Base-by-base conservation (phyloP, 2,888 invertebrate genomes). In the Synanthedon vespiformis region DNA sequence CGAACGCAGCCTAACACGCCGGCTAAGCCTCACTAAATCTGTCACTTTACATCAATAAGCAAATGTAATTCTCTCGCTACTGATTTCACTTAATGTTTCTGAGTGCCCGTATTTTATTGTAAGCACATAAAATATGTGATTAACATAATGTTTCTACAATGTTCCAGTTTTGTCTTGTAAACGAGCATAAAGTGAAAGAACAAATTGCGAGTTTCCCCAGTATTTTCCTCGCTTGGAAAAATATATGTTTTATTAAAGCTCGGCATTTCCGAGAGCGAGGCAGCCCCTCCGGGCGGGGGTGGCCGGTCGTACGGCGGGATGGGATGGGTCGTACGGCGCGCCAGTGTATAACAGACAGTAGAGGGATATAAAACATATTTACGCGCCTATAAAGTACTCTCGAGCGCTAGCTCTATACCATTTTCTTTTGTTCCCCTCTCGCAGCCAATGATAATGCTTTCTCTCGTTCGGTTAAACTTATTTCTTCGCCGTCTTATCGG, bases 171-270 rank as follows among this genome's bases (percentile, higher is more conserved):
- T 87, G 86, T 87, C 87, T 87, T 85, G 86, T 87, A 87, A 87
- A 87, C 86, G 87, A 84, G 85, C 84, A 85, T 87, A 87, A 87
- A 87, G 87, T 87, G 87, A 87, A 87, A 86, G 86, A 87, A 86
- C 87, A 87, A 87, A 87, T 87, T 86, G 85, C 84, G 85, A 87
- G 85, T 85, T 86, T 86, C 86, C 85, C 84, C 86, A 84, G 86
- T 84, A 86, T 86, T 87, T 87, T 86, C 85, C 85, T 81, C 86
- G 87, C 85, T 86, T 83, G 84, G 85, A 86, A 86, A 86, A 87
- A 87, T 87, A 85, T 86, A 87, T 87, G 87, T 87, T 87, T 87
- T 87, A 87, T 87, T 87, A 87, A 87, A 86, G 87, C 87, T 86
- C 85, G 85, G 86, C 85, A 83, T 87, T 87, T 87, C 86, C 87